Percentiles rank a stretch among this genome's conserved stretches.
Evolutionary conservation across 2,888 invertebrate species (phyloP).

Genomic region (Meliscaeva auricollis): DNA sequence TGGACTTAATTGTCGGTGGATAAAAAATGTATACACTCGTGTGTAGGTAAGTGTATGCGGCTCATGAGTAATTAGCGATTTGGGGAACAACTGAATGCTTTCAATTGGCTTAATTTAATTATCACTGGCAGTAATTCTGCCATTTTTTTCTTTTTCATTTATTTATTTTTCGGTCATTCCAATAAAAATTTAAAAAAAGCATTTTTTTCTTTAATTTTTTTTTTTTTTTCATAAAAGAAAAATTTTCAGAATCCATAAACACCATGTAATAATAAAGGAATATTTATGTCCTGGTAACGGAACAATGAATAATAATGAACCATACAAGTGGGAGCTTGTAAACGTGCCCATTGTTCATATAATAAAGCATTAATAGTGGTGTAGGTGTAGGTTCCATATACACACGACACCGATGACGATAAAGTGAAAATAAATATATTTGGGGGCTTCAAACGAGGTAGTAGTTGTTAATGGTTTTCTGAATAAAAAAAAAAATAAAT

Average conservation of each 20-base stretch:
- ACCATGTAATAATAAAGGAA: conserved; percentile 20
- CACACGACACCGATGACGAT: too few species aligned
- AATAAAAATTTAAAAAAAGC: not conserved
- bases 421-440: too few species aligned
- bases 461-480: too few species aligned
- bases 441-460: too few species aligned
- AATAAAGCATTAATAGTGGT: not conserved
- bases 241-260: not conserved
- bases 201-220: not conserved
- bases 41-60: not conserved
- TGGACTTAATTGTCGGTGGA: conserved; percentile 1
- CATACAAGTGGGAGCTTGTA: conserved; percentile 22
- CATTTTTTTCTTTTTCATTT: not conserved
- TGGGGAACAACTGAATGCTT: conserved; percentile 5
- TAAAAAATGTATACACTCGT: not conserved
- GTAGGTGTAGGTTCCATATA: not conserved
- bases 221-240: not conserved
- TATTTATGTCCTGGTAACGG: conserved; percentile 40
- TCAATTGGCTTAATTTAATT: conserved; percentile 30
- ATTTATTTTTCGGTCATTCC: too few species aligned
- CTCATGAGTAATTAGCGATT: conserved; percentile 12
- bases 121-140: not conserved
- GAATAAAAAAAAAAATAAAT: too few species aligned
- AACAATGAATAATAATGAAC: conserved; percentile 59
- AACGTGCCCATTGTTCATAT: conserved; percentile 29